phyloP scores from a whole-genome alignment of 2,888 invertebrate genomes.

The Hydraecia micacea region DNA sequence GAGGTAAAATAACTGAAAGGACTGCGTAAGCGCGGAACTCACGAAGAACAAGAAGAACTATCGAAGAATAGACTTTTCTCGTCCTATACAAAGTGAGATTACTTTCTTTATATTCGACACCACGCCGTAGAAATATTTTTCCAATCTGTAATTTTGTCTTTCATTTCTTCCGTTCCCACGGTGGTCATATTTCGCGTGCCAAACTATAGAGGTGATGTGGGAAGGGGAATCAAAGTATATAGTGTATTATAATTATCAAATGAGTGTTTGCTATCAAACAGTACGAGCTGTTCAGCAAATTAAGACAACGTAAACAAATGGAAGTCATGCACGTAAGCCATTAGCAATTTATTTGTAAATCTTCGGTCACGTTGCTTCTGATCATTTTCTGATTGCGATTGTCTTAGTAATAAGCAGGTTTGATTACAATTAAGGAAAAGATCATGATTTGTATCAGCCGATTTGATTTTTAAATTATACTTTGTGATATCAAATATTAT shows the following conservation, averaged over 20 bases:
- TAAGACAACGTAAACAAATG: conserved; percentile 15
- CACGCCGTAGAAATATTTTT: neutral
- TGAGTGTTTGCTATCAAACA: neutral
- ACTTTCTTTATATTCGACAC: neutral
- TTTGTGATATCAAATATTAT: neutral
- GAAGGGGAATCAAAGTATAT: neutral
- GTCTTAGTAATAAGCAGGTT: neutral
- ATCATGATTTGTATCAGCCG: neutral
- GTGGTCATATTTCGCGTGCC: neutral
- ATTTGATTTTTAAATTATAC: no score
- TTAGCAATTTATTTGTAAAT: conserved; percentile 13
- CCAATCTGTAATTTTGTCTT: neutral
- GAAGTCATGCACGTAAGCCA: conserved; percentile 14
- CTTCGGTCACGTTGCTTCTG: conserved; percentile 31
- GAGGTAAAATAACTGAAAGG: neutral
- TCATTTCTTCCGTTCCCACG: neutral
- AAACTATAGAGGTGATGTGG: neutral
- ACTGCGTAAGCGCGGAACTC: neutral
- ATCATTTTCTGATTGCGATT: conserved; percentile 31
- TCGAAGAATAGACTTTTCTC: neutral
- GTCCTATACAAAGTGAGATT: neutral
- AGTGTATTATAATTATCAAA: neutral
- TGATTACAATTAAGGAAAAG: neutral
- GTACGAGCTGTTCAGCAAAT: neutral
- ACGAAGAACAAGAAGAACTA: neutral